Evolutionary conservation across 2,888 invertebrate genomes (phyloP), one percentile per base, ranked within the genome.

Genomic region (Tineola bisselliella): DNA sequence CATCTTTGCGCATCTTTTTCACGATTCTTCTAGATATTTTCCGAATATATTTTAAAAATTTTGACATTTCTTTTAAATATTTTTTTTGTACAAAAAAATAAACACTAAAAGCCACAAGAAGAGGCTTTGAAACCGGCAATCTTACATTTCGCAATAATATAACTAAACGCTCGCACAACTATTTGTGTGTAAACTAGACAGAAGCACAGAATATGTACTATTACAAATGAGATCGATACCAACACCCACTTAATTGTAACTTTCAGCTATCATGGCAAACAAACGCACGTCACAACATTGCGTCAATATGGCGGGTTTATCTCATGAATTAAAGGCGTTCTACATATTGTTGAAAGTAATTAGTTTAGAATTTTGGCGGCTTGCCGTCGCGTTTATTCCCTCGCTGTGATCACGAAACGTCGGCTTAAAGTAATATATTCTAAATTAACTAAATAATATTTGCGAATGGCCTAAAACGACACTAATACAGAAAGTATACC

Each of bases 1-100:
- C 79, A 17, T 74, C 70, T 61, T 68, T 75, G 13, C 80, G 74
- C 62, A 82, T 68, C 65, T 76, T 78, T 60, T 74, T 72, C 57
- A 76, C 71, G 15, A 79, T 63, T 63, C 72, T 74, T 61, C 81
- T 75, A 57, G 82, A n/a, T 59, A 59, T 2, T 43, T 44, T 59
- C n/a, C 43, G 18, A 17, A 59, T 44, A 18, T 48, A 48, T 15
- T 48, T 48, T 2, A 48, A 17, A 10, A 48, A 5, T 48, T 48
- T 48, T 5, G 48, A 18, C 48, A 48, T 48, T 10, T 12, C 13
- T 5, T 5, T n/a, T 8, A 44, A 44, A n/a, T n/a, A n/a, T n/a
- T n/a, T n/a, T n/a, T n/a, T n/a, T n/a, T n/a, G n/a, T n/a, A n/a
- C n/a, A 12, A 12, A 38, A 38, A 6, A 38, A 38, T 6, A 12